These are phyloP conservation scores for Clarias batrachus DNA, from an alignment of 2,113 vertebrate species.

Conservation along the genomic window DNA sequence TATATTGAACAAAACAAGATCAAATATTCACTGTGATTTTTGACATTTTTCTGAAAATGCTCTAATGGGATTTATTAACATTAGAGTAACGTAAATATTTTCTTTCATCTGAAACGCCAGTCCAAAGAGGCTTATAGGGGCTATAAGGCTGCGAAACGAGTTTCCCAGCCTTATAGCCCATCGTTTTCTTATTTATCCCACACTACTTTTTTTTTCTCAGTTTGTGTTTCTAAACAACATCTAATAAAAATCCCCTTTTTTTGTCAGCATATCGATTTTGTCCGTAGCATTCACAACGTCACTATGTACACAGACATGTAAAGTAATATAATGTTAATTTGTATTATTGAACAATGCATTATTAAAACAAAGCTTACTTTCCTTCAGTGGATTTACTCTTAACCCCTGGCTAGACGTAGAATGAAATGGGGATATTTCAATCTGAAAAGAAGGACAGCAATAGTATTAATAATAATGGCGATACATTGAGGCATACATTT, in stretches of 20 bases:
- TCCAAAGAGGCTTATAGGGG: constrained; percentile 60
- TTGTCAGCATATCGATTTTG: constrained; percentile 77
- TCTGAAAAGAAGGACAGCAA: too few species aligned
- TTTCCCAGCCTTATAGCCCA: too few species aligned
- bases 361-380: too few species aligned
- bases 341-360: too few species aligned
- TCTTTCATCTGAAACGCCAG: constrained; percentile 60
- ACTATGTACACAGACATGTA: constrained; percentile 50
- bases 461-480: too few species aligned
- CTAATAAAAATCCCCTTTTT: constrained; percentile 74
- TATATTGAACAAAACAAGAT: background rate
- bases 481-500: too few species aligned
- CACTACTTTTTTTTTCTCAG: constrained; percentile 67
- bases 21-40: background rate
- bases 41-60: background rate
- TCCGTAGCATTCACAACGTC: constrained; percentile 74
- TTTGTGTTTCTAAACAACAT: constrained; percentile 73
- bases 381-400: too few species aligned
- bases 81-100: background rate
- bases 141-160: background rate
- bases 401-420: too few species aligned
- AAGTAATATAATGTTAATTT: too few species aligned
- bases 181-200: constrained; percentile 43
- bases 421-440: too few species aligned
- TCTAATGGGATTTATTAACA: background rate